Base-by-base conservation (phyloP, 1,140 invertebrate species). In the Bombyx mandarina region DNA sequence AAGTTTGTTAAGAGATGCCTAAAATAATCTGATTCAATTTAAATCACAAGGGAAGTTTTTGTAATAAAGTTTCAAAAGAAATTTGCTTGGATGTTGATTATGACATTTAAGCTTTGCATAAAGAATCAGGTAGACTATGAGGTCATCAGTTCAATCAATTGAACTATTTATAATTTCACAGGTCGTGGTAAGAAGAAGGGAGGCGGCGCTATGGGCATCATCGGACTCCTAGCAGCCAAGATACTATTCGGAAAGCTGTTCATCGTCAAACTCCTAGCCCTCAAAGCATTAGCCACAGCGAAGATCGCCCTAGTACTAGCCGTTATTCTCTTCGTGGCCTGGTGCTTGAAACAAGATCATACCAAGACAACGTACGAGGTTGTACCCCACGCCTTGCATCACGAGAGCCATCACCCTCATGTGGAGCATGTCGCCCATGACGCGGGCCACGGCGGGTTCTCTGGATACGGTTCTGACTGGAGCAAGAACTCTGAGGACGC, bases 341-440 rank as follows among this genome's bases (percentile, higher is more conserved):
- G 71, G 65, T 85, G 82, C 56, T 56, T 87, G 63, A 87, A 87
- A 52, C 75, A 78, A 2, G 84, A 84, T n/a, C 78, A 79, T 48
- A 75, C 77, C 1, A 87, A 87, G 65, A 87, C 84, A 6, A 85
- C 82, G 0, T 87, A 87, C 52, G 83, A 87, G 58, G 83, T 87
- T 5, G 71, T 87, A 1, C 82, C 83, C 6, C 81, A 84, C 22
- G 83, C 84, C 51, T 59, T 71, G 8, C 81, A 82, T 49, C 81
- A 82, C 56, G 76, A 79, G 7, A 77, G 77, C 8, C 80, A 81
- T 35, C 73, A 83, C 0, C 80, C 83, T n/a, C 82, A 84, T 42
- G 53, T 78, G 0, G 61, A 76, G 12, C 81, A 83, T 53, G 78
- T 82, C 22, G 47, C 62, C 6, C 74, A 78, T 6, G 75, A 80